Base-by-base conservation (phyloP, 2,888 invertebrate genomes). In the Eucera pruinosa region DNA sequence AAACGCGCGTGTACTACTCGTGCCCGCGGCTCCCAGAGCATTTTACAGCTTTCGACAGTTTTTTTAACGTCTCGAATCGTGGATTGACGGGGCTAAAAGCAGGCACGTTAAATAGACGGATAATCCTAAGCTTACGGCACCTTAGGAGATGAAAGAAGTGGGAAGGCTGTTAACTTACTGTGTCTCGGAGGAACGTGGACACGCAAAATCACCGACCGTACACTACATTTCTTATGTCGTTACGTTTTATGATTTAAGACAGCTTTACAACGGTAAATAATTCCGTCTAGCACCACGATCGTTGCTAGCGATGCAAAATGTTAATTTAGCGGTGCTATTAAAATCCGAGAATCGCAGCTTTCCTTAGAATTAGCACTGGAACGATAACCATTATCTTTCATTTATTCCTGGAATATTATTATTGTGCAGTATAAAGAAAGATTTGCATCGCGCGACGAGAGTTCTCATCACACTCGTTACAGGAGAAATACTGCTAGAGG, bases 191-290 rank as follows among this genome's bases (percentile, higher is more conserved):
- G 13, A 60, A 30, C 5, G 5, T 11, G 30, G n/a, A 18, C 33
- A 43, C 43, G 43, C 27, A 6, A 33, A 47, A 18, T 13, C 18
- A 43, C 18, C 43, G 43, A 58, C 5, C 39, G 43, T 70, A 57
- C 30, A 30, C 4, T 23, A 30, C 39, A 39, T 18, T 57, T 11
- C 36, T 6, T 15, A 0, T 18, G 39, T 48, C 39, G 48, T 71
- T 66, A 58, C 11, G 36, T 50, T 66, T 58, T 50, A 71, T 11
- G 50, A 52, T 33, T 65, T 20, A 30, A 30, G 36, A n/a, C 30
- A 45, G 3, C 33, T 50, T 57, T 45, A n/a, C 20, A 36, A 41
- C 23, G 6, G 54, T 27, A 45, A 41, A 57, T 39, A 54, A 62
- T 43, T 39, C 41, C 43, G 30, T 2, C 3, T 3, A 11, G 13